Evolutionary conservation across 2,888 invertebrate species (phyloP).

Genomic region (Ceraclea dissimilis): DNA sequence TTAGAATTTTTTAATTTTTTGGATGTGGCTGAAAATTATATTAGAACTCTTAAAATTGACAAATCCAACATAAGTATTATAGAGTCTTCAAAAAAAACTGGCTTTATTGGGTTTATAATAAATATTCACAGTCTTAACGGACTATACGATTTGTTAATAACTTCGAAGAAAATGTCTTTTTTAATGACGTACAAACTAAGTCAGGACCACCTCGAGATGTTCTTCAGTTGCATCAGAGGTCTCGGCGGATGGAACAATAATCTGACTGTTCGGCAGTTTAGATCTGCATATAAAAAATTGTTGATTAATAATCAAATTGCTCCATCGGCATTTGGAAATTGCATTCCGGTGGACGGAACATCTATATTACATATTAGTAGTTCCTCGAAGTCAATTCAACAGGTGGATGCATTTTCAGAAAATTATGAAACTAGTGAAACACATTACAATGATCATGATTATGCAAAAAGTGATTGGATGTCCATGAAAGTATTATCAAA

Average conservation of each 20-base stretch:
- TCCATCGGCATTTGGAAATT: neutral
- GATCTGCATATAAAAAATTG: neutral
- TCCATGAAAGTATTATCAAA: neutral
- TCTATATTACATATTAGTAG: neutral
- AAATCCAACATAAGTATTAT: neutral
- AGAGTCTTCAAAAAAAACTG: neutral
- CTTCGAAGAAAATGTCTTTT: neutral
- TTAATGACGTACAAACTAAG: neutral
- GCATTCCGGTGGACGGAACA: neutral
- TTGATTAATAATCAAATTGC: neutral
- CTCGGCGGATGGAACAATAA: neutral
- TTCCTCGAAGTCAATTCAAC: neutral
- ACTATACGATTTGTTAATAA: neutral
- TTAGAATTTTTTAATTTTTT: neutral
- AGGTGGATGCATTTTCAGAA: neutral
- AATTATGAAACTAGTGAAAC: neutral
- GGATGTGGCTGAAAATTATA: neutral
- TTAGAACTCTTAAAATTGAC: neutral
- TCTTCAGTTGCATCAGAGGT: neutral
- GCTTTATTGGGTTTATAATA: neutral
- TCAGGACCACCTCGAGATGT: neutral
- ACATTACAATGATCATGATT: neutral
- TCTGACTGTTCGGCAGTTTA: slow-evolving; percentile 1
- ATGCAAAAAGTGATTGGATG: neutral
- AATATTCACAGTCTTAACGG: neutral